Evolutionary conservation across 2,888 invertebrate species (phyloP).

Genomic region (Sabellastarte sp.): DNA sequence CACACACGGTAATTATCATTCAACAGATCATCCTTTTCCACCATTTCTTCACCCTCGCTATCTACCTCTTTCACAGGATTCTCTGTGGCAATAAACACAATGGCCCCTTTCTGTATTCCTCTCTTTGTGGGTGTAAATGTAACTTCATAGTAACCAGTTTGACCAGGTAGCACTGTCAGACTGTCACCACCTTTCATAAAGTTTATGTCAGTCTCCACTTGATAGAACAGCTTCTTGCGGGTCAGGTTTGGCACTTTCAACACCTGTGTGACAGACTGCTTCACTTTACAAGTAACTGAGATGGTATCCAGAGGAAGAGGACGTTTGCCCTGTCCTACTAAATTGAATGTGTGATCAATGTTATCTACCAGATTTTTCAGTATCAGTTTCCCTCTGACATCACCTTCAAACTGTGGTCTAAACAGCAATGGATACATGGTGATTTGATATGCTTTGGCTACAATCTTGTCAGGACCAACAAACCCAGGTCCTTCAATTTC

Average conservation of each 20-base stretch:
- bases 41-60: conserved; percentile 58
- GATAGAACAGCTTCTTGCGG: conserved; percentile 50
- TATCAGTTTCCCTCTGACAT: conserved; percentile 42
- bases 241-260: conserved; percentile 49
- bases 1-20: conserved; percentile 56
- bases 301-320: conserved; percentile 56
- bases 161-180: conserved; percentile 50
- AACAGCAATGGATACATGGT: conserved; percentile 54
- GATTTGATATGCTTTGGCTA: conserved; percentile 51
- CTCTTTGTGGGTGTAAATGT: conserved; percentile 44
- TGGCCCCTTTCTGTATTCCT: conserved; percentile 51
- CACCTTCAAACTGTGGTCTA: conserved; percentile 49
- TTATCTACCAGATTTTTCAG: conserved; percentile 51
- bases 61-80: conserved; percentile 51
- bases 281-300: conserved; percentile 46
- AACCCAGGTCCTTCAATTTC: conserved; percentile 50
- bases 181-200: conserved; percentile 49
- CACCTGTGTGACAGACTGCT: conserved; percentile 40
- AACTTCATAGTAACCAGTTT: conserved; percentile 48
- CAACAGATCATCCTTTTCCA: conserved; percentile 34
- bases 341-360: conserved; percentile 48
- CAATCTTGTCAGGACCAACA: conserved; percentile 45
- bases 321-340: conserved; percentile 50
- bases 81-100: conserved; percentile 52
- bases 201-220: conserved; percentile 56